phyloP scores from a whole-genome alignment of 2,797 vertebrate genomes.

The Platyrinchus mystaceus region DNA sequence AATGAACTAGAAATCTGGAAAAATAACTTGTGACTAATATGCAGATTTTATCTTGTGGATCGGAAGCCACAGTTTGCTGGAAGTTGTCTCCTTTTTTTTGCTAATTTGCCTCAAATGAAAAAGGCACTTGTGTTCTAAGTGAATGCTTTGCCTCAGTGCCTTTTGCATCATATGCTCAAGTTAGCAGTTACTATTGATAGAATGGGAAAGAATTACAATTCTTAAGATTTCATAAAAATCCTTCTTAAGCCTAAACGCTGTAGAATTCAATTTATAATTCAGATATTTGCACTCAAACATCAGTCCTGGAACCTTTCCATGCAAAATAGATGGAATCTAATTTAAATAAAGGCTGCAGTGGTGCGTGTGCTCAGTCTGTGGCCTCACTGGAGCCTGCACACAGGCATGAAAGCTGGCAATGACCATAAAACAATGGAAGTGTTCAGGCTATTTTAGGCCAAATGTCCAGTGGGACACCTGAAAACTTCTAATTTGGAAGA shows the following conservation, averaged over 20 bases:
- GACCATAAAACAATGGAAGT: not conserved
- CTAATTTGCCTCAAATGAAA: slow-evolving; percentile 56
- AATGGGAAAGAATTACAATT: not conserved
- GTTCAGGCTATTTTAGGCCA: not conserved
- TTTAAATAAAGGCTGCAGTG: not conserved
- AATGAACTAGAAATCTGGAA: slow-evolving; percentile 44
- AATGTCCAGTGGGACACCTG: not conserved
- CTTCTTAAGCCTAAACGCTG: not conserved
- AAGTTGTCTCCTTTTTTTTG: slow-evolving; percentile 40
- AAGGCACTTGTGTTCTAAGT: slow-evolving; percentile 46
- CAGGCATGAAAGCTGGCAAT: not conserved
- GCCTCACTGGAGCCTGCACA: not conserved
- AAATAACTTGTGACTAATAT: slow-evolving; percentile 61
- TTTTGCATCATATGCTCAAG: slow-evolving; percentile 50
- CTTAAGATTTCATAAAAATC: not conserved
- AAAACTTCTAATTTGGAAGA: not conserved
- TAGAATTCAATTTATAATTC: not conserved
- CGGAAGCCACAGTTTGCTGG: slow-evolving; percentile 51
- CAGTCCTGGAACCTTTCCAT: not conserved
- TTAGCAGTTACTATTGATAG: slow-evolving; percentile 59
- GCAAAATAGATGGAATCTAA: not conserved
- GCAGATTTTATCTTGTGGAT: slow-evolving; percentile 61
- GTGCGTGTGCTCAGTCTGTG: not conserved
- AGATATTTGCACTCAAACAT: not conserved
- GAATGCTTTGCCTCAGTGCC: slow-evolving; percentile 18